A percentile compares a stretch with the other conserved stretches of the same genome.
phyloP scores from a whole-genome alignment of 64 coral and sea anemone genomes.

The Actinia tenebrosa region DNA sequence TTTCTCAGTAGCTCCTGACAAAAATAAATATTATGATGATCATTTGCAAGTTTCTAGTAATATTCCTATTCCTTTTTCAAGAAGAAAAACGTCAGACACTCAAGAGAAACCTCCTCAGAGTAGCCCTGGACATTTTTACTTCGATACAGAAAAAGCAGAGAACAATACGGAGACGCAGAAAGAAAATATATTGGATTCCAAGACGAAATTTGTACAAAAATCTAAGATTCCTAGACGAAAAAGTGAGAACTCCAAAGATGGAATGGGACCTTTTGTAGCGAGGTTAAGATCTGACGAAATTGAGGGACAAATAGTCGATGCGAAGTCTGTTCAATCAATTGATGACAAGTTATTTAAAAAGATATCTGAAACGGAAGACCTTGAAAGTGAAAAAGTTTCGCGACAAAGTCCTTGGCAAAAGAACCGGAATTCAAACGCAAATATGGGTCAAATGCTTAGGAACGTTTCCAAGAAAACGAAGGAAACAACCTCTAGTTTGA shows the following conservation, averaged over 20 bases:
- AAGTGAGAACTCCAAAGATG: not conserved
- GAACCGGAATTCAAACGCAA: not conserved
- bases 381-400: not conserved
- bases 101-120: too few relatives aligned
- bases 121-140: too few relatives aligned
- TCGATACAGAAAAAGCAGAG: too few relatives aligned
- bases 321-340: not conserved
- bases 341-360: not conserved
- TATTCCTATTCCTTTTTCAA: not conserved
- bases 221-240: constrained; percentile 7
- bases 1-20: not conserved
- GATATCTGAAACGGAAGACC: not conserved
- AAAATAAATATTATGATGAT: not conserved
- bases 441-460: not conserved
- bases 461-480: not conserved
- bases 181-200: not conserved
- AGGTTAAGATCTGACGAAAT: not conserved
- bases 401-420: not conserved
- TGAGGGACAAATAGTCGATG: not conserved
- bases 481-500: not conserved
- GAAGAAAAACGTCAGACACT: not conserved
- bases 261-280: not conserved
- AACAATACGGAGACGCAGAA: not conserved
- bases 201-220: not conserved
- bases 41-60: not conserved